Percentiles rank a stretch among this genome's conserved stretches.
phyloP scores from a whole-genome alignment of 1,140 invertebrate genomes.

The Pogonus chalceus region DNA sequence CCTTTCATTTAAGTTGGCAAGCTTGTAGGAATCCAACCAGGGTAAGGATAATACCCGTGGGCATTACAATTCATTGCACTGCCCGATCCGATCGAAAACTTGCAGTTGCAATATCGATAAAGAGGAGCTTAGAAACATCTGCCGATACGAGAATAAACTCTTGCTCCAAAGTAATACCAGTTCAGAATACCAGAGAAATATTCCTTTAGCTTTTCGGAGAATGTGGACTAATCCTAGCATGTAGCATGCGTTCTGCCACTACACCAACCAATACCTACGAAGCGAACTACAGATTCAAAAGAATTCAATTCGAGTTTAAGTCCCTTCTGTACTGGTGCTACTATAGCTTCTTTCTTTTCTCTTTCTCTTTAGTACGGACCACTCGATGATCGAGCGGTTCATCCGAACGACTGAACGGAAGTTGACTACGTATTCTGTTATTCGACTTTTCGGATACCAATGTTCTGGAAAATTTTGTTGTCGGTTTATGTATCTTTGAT shows the following conservation, averaged over 20 bases:
- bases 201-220: no score
- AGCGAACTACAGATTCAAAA: background rate
- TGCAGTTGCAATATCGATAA: background rate
- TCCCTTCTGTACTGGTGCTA: background rate
- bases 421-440: background rate
- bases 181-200: no score
- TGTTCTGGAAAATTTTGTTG: no score
- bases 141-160: background rate
- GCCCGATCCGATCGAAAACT: background rate
- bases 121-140: background rate
- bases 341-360: background rate
- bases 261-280: no score
- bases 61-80: background rate
- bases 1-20: background rate
- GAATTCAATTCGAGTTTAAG: background rate
- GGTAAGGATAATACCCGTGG: background rate
- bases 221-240: no score
- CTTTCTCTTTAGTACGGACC: background rate
- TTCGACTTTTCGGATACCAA: background rate
- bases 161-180: background rate
- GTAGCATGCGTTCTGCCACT: no score
- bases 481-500: no score
- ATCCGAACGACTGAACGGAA: background rate
- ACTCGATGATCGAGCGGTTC: background rate
- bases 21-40: background rate